Evolutionary conservation across 1,140 invertebrate species (phyloP).

Genomic region (Solenopsis invicta): DNA sequence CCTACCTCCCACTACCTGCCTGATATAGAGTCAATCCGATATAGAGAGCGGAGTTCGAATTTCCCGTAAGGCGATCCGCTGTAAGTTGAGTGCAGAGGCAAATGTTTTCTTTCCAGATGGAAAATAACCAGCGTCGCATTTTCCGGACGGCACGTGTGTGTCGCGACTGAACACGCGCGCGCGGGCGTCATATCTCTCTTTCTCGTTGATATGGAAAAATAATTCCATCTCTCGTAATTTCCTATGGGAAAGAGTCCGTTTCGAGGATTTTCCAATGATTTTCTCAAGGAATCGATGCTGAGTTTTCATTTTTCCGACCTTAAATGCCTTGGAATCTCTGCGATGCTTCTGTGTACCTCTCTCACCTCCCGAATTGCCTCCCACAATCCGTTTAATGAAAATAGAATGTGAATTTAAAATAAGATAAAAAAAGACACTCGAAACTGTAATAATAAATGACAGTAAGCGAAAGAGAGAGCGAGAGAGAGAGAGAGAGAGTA

Average conservation of each 20-base stretch:
- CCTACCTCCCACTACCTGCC: constrained; percentile 17
- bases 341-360: not conserved
- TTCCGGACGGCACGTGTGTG: constrained; percentile 16
- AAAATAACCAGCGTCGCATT: constrained; percentile 64
- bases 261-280: not conserved
- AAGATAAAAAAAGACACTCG: too few species aligned
- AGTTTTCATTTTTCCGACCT: not conserved
- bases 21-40: constrained; percentile 72
- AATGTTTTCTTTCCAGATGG: constrained; percentile 71
- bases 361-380: not conserved
- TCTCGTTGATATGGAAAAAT: constrained; percentile 63
- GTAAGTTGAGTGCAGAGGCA: constrained; percentile 57
- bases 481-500: too few species aligned
- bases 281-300: not conserved
- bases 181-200: not conserved
- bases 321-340: not conserved
- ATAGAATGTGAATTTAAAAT: not conserved
- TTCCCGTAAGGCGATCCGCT: constrained; percentile 69
- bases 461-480: too few species aligned
- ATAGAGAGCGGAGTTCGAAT: constrained; percentile 71
- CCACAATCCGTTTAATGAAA: constrained; percentile 3
- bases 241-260: not conserved
- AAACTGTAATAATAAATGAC: too few species aligned
- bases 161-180: not conserved
- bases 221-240: constrained; percentile 64